Evolutionary conservation across 2,113 vertebrate genomes (phyloP).

Genomic region (Axis porcinus): DNA sequence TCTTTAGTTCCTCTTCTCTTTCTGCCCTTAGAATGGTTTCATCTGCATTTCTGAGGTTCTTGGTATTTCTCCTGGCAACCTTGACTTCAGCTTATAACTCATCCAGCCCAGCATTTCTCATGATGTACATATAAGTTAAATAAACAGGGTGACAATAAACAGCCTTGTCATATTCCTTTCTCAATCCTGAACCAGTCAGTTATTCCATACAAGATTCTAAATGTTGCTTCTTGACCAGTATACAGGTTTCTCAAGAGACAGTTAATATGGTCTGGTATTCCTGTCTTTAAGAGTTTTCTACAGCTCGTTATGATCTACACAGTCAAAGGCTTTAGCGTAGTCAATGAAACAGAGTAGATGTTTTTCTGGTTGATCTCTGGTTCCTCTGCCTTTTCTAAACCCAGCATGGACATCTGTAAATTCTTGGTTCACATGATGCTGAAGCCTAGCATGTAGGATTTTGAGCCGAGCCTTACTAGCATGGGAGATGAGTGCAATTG

Average conservation of each 20-base stretch:
- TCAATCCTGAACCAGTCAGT: neutral
- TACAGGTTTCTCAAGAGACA: neutral
- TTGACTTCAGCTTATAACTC: neutral
- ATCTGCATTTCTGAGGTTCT: neutral
- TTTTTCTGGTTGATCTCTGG: neutral
- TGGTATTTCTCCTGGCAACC: neutral
- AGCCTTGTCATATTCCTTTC: neutral
- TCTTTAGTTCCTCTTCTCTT: neutral
- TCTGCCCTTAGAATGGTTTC: neutral
- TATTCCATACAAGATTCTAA: neutral
- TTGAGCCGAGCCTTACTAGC: neutral
- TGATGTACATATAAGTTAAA: neutral
- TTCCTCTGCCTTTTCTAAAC: neutral
- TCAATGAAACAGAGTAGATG: neutral
- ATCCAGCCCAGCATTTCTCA: neutral
- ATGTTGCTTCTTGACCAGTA: neutral
- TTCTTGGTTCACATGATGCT: neutral
- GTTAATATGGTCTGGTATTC: neutral
- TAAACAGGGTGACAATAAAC: neutral
- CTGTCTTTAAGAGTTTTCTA: neutral
- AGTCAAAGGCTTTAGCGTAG: neutral
- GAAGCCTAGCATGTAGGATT: neutral
- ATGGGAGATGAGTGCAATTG: neutral
- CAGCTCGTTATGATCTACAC: neutral
- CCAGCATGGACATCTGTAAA: neutral